Conservation (phyloP, 2,888 invertebrate genomes). For the Crepidodera aurea region DNA sequence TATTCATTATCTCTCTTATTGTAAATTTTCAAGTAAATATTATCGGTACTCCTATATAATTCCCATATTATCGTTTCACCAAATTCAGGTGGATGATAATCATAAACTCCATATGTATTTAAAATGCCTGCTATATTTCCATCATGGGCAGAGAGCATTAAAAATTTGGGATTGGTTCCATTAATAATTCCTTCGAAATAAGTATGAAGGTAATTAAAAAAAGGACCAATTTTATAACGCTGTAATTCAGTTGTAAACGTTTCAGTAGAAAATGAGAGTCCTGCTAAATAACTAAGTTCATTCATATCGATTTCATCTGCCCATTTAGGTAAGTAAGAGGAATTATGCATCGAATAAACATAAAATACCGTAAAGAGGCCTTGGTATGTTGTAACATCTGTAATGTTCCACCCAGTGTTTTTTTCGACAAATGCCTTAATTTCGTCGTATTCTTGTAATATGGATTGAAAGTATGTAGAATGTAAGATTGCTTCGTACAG, state of each 20-base stretch:
- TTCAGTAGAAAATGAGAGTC: slow-evolving; percentile 66
- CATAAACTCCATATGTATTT: slow-evolving; percentile 73
- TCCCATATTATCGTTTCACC: slow-evolving; percentile 76
- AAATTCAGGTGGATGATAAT: slow-evolving; percentile 73
- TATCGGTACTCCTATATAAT: slow-evolving; percentile 58
- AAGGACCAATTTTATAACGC: slow-evolving; percentile 68
- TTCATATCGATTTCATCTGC: slow-evolving; percentile 10
- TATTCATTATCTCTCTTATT: slow-evolving; percentile 69
- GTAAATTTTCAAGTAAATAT: slow-evolving; percentile 57
- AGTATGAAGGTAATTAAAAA: slow-evolving; percentile 74
- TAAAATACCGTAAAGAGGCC: slow-evolving; percentile 25
- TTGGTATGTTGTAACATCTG: slow-evolving; percentile 16
- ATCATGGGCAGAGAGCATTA: slow-evolving; percentile 84
- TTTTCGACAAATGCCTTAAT: slow-evolving; percentile 13
- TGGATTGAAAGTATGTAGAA: slow-evolving; percentile 22
- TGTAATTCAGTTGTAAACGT: slow-evolving; percentile 68
- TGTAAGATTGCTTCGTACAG: slow-evolving; percentile 7
- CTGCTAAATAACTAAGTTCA: slow-evolving; percentile 66
- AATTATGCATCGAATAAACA: slow-evolving; percentile 23
- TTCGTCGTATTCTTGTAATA: slow-evolving; percentile 17
- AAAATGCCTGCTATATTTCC: slow-evolving; percentile 78
- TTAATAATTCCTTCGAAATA: slow-evolving; percentile 64
- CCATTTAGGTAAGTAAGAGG: slow-evolving; percentile 33
- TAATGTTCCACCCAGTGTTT: slow-evolving; percentile 29
- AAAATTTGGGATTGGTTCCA: slow-evolving; percentile 64